Evolutionary conservation across 1,140 invertebrate genomes (phyloP).

Genomic region (Drosophila burlai): DNA sequence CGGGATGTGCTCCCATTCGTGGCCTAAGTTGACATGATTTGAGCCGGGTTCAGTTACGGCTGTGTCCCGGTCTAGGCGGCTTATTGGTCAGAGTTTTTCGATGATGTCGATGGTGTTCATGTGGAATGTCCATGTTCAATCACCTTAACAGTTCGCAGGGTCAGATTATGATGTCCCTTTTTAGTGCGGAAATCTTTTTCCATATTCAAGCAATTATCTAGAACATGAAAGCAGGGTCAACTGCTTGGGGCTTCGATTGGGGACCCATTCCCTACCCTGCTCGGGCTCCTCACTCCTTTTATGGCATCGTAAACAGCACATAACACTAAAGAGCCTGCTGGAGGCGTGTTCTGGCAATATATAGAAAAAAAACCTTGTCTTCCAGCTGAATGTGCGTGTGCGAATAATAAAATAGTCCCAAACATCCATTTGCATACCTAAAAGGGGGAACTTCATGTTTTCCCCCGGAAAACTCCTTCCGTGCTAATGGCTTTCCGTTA

Average conservation of each 20-base stretch:
- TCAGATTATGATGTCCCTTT: too few relatives aligned
- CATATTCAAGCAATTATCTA: conserved; percentile 2
- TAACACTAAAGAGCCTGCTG: conserved; percentile 56
- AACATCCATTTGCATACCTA: conserved; percentile 58
- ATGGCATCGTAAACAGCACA: conserved; percentile 60
- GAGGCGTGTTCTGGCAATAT: conserved; percentile 22
- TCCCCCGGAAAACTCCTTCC: too few relatives aligned
- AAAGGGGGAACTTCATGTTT: conserved; percentile 14
- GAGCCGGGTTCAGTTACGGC: conserved; percentile 31
- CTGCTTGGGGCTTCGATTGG: too few relatives aligned
- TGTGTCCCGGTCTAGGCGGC: conserved; percentile 33
- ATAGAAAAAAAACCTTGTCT: conserved; percentile 34
- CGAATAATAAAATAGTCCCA: conserved; percentile 56
- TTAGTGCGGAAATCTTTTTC: conserved; percentile 17
- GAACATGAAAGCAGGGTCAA: not conserved
- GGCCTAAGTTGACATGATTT: conserved; percentile 45
- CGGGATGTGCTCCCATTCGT: conserved; percentile 1
- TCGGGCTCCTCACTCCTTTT: conserved; percentile 12
- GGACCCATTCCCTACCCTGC: too few relatives aligned
- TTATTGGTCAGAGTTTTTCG: conserved; percentile 51
- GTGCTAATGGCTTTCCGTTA: too few relatives aligned
- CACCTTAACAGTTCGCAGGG: too few relatives aligned
- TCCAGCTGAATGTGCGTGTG: conserved; percentile 29
- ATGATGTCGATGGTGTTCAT: conserved; percentile 2
- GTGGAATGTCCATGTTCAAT: too few relatives aligned